Base-by-base conservation (phyloP, 2,797 vertebrate species). In the Periparus ater region DNA sequence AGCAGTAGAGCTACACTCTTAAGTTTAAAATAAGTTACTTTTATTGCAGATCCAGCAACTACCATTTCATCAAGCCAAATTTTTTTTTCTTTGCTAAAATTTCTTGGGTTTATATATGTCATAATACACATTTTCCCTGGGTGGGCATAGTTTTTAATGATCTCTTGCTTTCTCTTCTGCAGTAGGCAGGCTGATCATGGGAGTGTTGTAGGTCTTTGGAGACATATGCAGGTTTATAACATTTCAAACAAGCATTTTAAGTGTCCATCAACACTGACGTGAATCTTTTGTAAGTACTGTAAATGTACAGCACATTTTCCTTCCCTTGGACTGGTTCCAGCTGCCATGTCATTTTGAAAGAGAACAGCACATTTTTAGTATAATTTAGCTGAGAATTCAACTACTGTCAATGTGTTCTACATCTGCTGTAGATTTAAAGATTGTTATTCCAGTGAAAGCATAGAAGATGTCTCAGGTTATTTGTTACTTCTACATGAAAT, bases 381-480 rank as follows among this genome's bases (percentile, higher is more conserved):
- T 89, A 71, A 91, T 89, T 80, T 95, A 86, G 90, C 79, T 95
- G 96, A 94, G 91, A 87, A 96, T 88, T 94, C 92, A 54, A 72
- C 88, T 80, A 44, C 91, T 83, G 70, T 92, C 93, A 91, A 80
- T 85, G 91, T 95, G 84, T 95, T 97, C 93, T 93, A 67, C 88
- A 82, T 91, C 94, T 83, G 65, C 68, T 95, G 88, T 90, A 92
- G 96, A 89, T 96, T 88, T 95, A 74, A 96, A 97, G 93, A 95
- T 96, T 90, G 93, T 84, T 84, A 95, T 84, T 95, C 86, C 83
- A 97, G 65, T 93, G 95, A 95, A 97, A 97, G 89, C 80, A 91
- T 97, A 94, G 96, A 96, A 75, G 87, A 91, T 65, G 96, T 97
- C 97, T 98, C 97, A 98, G 97, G 97, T 97, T 98, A 96, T 97